Conservation (phyloP, 2,888 invertebrate species). For the Smittia aterrima region DNA sequence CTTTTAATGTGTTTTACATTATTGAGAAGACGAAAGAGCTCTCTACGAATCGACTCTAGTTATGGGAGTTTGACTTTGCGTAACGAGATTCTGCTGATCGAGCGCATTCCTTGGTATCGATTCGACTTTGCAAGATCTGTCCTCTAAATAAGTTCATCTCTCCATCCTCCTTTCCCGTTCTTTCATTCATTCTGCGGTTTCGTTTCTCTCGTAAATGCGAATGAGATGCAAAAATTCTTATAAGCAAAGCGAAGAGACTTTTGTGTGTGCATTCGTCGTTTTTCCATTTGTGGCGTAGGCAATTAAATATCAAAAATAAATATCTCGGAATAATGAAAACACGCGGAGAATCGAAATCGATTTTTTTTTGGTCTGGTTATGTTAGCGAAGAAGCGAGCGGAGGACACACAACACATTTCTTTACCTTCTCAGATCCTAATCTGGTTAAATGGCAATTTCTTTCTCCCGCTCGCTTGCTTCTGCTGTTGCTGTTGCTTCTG, state of each 20-base stretch:
- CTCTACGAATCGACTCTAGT: background rate
- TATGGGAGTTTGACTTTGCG: conserved; percentile 7
- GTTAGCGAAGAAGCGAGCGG: background rate
- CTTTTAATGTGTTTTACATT: no score
- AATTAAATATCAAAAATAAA: conserved; percentile 31
- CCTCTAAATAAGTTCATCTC: background rate
- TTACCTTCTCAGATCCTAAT: background rate
- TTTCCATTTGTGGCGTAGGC: conserved; percentile 36
- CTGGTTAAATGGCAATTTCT: conserved; percentile 2
- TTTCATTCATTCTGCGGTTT: no score
- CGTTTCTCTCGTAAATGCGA: no score
- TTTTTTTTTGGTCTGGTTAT: background rate
- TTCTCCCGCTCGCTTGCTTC: background rate
- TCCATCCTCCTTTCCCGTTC: background rate
- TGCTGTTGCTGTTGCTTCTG: background rate
- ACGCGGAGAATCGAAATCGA: background rate
- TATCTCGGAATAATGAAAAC: background rate
- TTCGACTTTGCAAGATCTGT: no score
- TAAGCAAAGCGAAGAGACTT: conserved; percentile 1
- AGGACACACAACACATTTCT: conserved; percentile 3
- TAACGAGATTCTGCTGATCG: background rate
- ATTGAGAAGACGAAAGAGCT: no score
- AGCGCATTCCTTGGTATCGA: background rate
- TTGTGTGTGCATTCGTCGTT: background rate
- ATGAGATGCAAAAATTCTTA: no score